Evolutionary conservation across 2,797 vertebrate species (phyloP).

Genomic region (Anas bernieri): DNA sequence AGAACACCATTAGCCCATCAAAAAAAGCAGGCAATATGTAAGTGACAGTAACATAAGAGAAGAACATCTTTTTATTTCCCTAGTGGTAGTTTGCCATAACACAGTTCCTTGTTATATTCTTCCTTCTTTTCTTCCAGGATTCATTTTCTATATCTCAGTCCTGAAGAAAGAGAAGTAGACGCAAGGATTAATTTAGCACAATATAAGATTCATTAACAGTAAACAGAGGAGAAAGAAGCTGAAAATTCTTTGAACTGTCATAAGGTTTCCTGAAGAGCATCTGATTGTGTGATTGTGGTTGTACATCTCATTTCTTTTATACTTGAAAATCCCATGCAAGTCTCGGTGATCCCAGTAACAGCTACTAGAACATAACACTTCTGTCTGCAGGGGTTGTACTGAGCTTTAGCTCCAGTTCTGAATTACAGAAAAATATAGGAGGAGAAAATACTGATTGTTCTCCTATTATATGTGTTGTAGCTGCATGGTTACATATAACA

Average conservation of each 20-base stretch:
- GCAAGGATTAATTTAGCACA: neutral
- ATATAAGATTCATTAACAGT: neutral
- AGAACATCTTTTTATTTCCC: conserved; percentile 22
- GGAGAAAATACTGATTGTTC: neutral
- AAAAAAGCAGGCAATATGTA: neutral
- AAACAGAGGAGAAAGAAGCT: neutral
- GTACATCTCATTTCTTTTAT: neutral
- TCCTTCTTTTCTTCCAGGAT: neutral
- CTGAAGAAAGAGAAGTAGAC: neutral
- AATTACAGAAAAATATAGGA: neutral
- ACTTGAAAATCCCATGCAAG: neutral
- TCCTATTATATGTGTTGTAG: neutral
- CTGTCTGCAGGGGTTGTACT: neutral
- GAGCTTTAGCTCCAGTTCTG: neutral
- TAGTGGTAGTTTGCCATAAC: neutral
- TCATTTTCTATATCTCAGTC: neutral
- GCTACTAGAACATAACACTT: neutral
- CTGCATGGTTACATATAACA: neutral
- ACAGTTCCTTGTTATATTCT: neutral
- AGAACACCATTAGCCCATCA: conserved; percentile 48
- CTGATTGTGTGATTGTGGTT: neutral
- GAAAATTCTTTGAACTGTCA: neutral
- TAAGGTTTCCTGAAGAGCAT: conserved; percentile 18
- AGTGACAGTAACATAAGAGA: conserved; percentile 49
- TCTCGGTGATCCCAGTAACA: neutral